Evolutionary conservation across 2,888 invertebrate genomes (phyloP), one percentile per base, ranked within the genome.

Genomic region (Cheilosia vulpina): DNA sequence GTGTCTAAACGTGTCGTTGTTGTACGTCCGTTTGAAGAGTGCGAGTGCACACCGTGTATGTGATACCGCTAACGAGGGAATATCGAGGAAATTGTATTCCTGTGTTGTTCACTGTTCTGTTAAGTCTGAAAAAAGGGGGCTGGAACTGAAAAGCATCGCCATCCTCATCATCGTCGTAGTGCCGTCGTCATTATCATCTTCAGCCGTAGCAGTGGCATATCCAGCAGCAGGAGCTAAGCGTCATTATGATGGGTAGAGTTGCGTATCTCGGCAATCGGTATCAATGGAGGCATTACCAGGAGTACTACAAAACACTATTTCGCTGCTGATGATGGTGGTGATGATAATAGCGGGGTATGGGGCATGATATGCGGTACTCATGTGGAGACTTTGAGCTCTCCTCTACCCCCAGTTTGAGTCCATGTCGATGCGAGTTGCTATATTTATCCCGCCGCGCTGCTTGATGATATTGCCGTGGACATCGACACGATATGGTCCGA

Each of bases 361-460:
- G 60, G 11, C 11, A 19, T 41, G 21, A 71, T 58, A 24, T 21
- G 34, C 38, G 38, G 38, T 57, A 41, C 53, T 41, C 62, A 41
- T 77, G 69, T 75, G 76, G 81, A 77, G 81, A 82, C 81, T 76
- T 71, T 75, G 19, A 41, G 15, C 72, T 52, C 45, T 21, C 41
- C 62, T 85, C 87, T 71, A 78, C 58, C 69, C 47, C 47, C 76
- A 80, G 88, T 87, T 88, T 87, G 87, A 47, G 47, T 88, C 87
- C 75, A 87, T 87, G 87, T 88, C 68, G 78, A 88, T 88, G 75
- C 82, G 88, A 87, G 50, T 72, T 43, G 53, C 60, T 41, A 31
- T 72, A 58, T 72, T 73, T 73, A 55, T 45, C n/a, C 19, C 62
- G 62, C 72, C 62, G 72, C 60, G 57, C 50, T 57, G 57, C 53